Base-by-base conservation (phyloP, 2,888 invertebrate genomes). In the Stenodema calcarata region DNA sequence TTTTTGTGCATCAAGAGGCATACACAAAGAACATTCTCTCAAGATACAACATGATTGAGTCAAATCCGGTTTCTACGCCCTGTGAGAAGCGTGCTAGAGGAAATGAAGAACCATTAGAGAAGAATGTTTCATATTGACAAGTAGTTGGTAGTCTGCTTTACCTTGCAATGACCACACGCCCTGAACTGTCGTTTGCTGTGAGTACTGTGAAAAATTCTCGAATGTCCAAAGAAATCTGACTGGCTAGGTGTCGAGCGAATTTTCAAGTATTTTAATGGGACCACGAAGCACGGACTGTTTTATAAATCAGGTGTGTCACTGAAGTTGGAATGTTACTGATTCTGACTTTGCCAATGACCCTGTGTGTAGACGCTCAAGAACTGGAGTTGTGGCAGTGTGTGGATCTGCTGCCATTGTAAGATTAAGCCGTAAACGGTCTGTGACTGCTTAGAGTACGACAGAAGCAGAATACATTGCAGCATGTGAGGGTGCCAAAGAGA, bases 111-210 rank as follows among this genome's bases (percentile, higher is more conserved):
- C 7, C 28, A 41, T 62, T 86, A 30, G 41, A 85, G n/a, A 75
- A 47, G 23, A 81, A 81, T 27, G 80, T 86, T 14, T 73, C 75
- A 14, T 73, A 82, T 44, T 2, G 75, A 30, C 44, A 86, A 50
- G 81, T 35, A 73, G 70, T 82, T 23, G 82, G 82, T 28, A 79
- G 70, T 81, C 41, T 82, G 35, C 28, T 86, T 14, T 78, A 41
- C 54, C 54, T 62, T 35, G 23, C 78, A 35, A 54, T 86, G 47
- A 85, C 85, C 14, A 82, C 75, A 23, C 35, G 62, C 6, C 86
- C 81, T 30, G 80, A 86, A 70, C 35, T 86, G 18, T 12, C 69
- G 27, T 87, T 54, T 70, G 70, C 81, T 44, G 87, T 82, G 14
- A 87, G 82, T 18, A 23, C 42, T 35, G 82, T 87, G 0, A 16